Base-by-base conservation (phyloP, 1,140 invertebrate genomes). In the Parapsyche elsis region DNA sequence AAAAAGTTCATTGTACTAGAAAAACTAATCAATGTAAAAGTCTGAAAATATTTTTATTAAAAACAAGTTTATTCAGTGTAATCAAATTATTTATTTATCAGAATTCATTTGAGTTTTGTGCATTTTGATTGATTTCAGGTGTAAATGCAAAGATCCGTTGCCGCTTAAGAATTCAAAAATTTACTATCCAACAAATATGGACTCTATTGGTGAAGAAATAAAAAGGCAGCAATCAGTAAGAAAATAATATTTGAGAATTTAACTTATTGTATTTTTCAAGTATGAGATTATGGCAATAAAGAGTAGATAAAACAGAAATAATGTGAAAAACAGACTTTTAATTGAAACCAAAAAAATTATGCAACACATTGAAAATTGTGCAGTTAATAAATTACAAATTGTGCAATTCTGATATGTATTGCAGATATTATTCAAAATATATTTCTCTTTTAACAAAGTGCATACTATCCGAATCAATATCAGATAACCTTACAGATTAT, bases 141-240 rank as follows among this genome's bases (percentile, higher is more conserved):
- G 80, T 57, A 80, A 83, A 71, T 81, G 21, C 14, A 83, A 80
- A 26, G 82, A 83, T 59, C 80, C 82, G 14, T 38, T 83, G 21
- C 82, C 82, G 9, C 67, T 83, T 9, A 77, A 80, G 9, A 80
- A 46, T 19, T 16, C 44, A 26, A 83, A 83, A 80, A 77, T 83
- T 53, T 49, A 49, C 38, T 83, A 83, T 74, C 82, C 82, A 0
- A 81, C 74, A 30, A 83, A 81, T 26, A 83, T 83, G 82, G 80
- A 83, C 61, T 73, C 64, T 1, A 9, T 0, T 1, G 64, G 26
- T 26, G 64, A 67, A 26, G 64, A 67, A 26, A 2, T 67, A 0
- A 67, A 67, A 30, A 21, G 14, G n/a, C 21, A 21, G 0, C 64
- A 26, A 67, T 67, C 23, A 14, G 64, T 30, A 9, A 24, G 24